Base-by-base conservation (phyloP, 2,797 vertebrate species). In the Huso huso region DNA sequence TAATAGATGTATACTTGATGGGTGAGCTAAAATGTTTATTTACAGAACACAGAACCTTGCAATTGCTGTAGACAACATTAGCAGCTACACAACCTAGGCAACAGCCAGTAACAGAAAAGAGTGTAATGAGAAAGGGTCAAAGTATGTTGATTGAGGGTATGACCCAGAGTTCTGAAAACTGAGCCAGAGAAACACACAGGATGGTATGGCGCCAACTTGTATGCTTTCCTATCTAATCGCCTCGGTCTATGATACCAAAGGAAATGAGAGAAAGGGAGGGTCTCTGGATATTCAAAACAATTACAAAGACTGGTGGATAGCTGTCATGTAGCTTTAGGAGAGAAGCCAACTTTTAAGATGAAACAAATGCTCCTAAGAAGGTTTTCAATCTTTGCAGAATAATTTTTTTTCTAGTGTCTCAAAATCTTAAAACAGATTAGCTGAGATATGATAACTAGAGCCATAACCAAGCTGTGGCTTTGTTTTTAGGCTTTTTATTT, bases 141-240 rank as follows among this genome's bases (percentile, higher is more conserved):
- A 58, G 23, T 72, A 75, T 75, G 78, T 77, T 78, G 75, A 77
- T 75, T 73, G 77, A 69, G 66, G 68, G 11, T 71, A 18, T 73
- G 75, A 80, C 76, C 81, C 72, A 62, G 70, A 13, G 67, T 65
- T 7, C n/a, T 68, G 23, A 74, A 66, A 66, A 72, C 48, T 7
- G 61, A 74, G 66, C 66, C 63, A 80, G 69, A 75, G 81, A 79
- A 82, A 78, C 76, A 78, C 72, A 71, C 6, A 55, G 77, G 75
- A 72, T 84, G 78, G 79, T 81, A 79, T 80, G 78, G 79, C 81
- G 81, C 82, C 82, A 78, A 75, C 72, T 70, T 68, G 70, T 62
- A 60, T 60, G 69, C 63, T 73, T 82, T 75, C 77, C 75, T 81
- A 79, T 82, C 77, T 83, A 81, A 79, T 82, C 78, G 78, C 70